A percentile compares a stretch with the other conserved stretches of the same genome.
These are phyloP conservation scores for Myiagra hebetior DNA, from an alignment of 2,113 vertebrate genomes.

Conservation along the genomic window DNA sequence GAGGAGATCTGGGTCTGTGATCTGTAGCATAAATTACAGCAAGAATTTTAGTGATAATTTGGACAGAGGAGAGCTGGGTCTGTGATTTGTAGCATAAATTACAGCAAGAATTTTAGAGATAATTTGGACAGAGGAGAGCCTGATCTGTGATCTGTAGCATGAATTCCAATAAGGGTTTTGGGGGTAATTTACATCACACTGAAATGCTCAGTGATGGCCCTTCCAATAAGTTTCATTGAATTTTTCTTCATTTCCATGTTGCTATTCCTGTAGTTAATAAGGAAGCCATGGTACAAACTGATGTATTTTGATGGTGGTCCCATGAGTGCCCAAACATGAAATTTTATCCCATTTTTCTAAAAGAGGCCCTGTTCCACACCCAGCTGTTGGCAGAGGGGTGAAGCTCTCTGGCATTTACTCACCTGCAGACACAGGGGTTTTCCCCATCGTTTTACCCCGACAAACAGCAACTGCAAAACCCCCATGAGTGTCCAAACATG, in stretches of 20 bases:
- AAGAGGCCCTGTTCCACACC: background rate
- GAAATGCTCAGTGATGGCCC: background rate
- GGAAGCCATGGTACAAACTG: background rate
- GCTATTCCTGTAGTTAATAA: background rate
- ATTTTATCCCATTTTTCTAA: background rate
- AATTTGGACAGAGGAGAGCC: background rate
- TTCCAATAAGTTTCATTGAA: background rate
- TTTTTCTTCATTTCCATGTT: background rate
- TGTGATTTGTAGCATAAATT: background rate
- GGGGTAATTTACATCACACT: background rate
- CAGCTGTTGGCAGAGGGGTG: background rate
- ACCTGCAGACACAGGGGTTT: accelerated
- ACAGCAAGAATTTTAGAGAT: background rate
- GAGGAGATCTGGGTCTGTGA: background rate
- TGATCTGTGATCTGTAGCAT: background rate
- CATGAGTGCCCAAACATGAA: accelerated
- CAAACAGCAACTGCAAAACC: accelerated
- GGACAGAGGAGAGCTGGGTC: background rate
- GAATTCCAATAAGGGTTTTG: background rate
- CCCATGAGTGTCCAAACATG: no score
- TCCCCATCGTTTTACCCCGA: accelerated
- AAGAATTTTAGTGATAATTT: background rate
- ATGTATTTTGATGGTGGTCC: background rate
- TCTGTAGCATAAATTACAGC: background rate
- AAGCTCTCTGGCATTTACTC: background rate